Base-by-base conservation (phyloP, 1,140 invertebrate genomes). In the Drosophila littoralis region DNA sequence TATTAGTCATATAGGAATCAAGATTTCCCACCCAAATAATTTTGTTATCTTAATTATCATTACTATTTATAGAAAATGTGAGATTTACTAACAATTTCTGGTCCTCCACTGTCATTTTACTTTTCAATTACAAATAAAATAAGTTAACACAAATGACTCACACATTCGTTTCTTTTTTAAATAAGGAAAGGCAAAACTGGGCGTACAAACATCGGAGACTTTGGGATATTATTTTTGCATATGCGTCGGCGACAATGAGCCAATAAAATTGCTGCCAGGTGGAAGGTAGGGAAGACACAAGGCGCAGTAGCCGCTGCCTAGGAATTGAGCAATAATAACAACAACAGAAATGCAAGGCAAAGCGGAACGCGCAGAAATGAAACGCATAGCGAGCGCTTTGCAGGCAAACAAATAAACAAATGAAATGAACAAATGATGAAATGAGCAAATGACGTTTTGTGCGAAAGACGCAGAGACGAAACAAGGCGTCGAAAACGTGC, bases 401-500 rank as follows among this genome's bases (percentile, higher is more conserved):
- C 10, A 35, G 12, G 50, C 70, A 82, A 82, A 78, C 75, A 82
- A 78, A 82, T 66, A 75, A 78, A 81, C 75, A 70, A 58, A 75
- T 65, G 77, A 46, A 69, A 64, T 42, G 58, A 40, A 43, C 64
- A 40, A 69, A 54, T 52, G 72, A 48, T 48, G 46, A 48, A 48
- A 50, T 40, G 36, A 52, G 46, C 22, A 48, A 48, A 48, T 48
- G 46, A 48, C 42, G 42, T 15, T 10, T 50, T 33, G 33, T 33
- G 58, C 28, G 15, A 33, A 28, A 48, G 22, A 28, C 36, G 43
- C 48, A 52, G 13, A 61, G 33, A 22, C 48, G 10, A 13, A 66
- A 38, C 32, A 68, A 67, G 73, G 71, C 64, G 64, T 68, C 59
- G 59, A 76, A 72, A 86, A 86, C 82, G 82, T 86, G 83, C 83